Percentiles rank a stretch among this genome's conserved stretches.
Conservation (phyloP, 2,113 vertebrate species). For the Ovis aries region ARS-UI_Ramb_v3.0 NC_056054.1:230110001-230110500, state of each 20-base stretch:
- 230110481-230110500: background rate
- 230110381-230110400: conserved; percentile 36
- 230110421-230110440: background rate
- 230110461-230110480: conserved; percentile 43
- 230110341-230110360: background rate
- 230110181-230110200: background rate
- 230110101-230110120: conserved; percentile 34
- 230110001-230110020: background rate
- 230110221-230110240: conserved; percentile 32
- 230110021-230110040: background rate
- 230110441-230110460: conserved; percentile 47
- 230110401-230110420: conserved; percentile 40
- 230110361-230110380: background rate
- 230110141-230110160: conserved; percentile 13
- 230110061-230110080: conserved; percentile 6
- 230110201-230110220: background rate
- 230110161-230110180: background rate
- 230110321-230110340: background rate
- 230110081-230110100: background rate
- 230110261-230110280: conserved; percentile 17
- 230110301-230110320: background rate
- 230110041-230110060: background rate
- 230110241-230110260: conserved; percentile 16
- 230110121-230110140: conserved; percentile 28
- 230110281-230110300: conserved; percentile 33